phyloP scores from a whole-genome alignment of 2,888 invertebrate species.

The Ophioninae sp. region DNA sequence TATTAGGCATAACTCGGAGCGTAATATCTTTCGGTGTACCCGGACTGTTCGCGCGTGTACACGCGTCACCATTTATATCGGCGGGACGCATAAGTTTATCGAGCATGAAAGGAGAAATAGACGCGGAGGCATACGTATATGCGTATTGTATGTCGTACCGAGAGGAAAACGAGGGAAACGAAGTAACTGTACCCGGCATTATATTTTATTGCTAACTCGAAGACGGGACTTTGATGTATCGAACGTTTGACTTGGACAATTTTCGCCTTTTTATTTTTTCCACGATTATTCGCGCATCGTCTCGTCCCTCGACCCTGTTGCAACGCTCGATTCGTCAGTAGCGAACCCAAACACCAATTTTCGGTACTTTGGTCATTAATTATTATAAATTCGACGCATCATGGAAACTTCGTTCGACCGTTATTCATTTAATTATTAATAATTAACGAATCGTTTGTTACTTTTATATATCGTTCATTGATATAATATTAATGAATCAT shows the following conservation, averaged over 20 bases:
- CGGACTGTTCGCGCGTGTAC: conserved; percentile 14
- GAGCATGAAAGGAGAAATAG: background rate
- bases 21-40: conserved; percentile 43
- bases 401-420: too few relatives aligned
- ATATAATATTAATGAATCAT: too few relatives aligned
- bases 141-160: conserved; percentile 6
- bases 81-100: conserved; percentile 30
- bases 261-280: conserved; percentile 45
- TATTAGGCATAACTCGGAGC: conserved; percentile 55
- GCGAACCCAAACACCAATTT: conserved; percentile 43
- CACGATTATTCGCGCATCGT: conserved; percentile 17
- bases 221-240: conserved; percentile 63
- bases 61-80: conserved; percentile 54
- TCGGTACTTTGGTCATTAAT: too few relatives aligned
- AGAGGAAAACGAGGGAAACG: conserved; percentile 57
- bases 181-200: conserved; percentile 65
- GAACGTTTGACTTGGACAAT: conserved; percentile 59
- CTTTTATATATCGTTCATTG: too few relatives aligned
- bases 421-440: too few relatives aligned
- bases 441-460: too few relatives aligned
- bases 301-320: conserved; percentile 14
- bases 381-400: too few relatives aligned
- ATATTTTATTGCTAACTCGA: conserved; percentile 66
- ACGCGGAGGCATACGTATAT: background rate
- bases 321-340: conserved; percentile 25